Evolutionary conservation across 1,140 invertebrate genomes (phyloP).

Genomic region (Marisa cornuarietis): DNA sequence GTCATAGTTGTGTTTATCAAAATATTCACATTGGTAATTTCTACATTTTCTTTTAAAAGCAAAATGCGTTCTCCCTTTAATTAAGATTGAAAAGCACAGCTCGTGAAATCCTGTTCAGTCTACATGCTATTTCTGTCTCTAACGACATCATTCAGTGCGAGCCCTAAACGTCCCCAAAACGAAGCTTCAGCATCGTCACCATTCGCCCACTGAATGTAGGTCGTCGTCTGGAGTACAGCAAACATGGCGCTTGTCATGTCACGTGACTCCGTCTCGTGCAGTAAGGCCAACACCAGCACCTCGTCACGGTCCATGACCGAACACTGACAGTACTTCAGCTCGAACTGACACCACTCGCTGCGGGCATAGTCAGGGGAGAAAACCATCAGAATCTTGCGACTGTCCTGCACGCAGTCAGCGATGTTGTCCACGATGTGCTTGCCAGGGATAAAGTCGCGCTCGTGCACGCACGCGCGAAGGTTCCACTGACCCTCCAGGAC

Average conservation of each 20-base stretch:
- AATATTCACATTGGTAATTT: background rate
- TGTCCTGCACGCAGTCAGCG: constrained; percentile 20
- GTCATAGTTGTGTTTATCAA: background rate
- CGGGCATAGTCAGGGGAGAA: background rate
- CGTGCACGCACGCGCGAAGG: constrained; percentile 34
- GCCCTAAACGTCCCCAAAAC: background rate
- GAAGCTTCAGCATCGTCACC: background rate
- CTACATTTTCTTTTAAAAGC: background rate
- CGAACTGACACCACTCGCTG: background rate
- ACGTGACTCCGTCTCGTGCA: background rate
- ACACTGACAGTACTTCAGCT: background rate
- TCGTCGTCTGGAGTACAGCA: background rate
- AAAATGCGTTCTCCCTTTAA: background rate
- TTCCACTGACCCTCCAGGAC: constrained; percentile 28
- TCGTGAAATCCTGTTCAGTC: too few species aligned
- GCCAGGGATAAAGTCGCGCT: constrained; percentile 35
- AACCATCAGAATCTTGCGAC: background rate
- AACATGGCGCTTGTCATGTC: background rate
- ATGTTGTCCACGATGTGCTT: constrained; percentile 32
- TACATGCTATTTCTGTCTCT: background rate
- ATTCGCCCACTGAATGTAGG: background rate
- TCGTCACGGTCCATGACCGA: background rate
- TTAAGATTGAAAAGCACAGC: background rate
- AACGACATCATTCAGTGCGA: background rate
- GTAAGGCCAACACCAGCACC: background rate